Evolutionary conservation across 2,113 vertebrate genomes (phyloP).

Genomic region (Dascyllus trimaculatus): DNA sequence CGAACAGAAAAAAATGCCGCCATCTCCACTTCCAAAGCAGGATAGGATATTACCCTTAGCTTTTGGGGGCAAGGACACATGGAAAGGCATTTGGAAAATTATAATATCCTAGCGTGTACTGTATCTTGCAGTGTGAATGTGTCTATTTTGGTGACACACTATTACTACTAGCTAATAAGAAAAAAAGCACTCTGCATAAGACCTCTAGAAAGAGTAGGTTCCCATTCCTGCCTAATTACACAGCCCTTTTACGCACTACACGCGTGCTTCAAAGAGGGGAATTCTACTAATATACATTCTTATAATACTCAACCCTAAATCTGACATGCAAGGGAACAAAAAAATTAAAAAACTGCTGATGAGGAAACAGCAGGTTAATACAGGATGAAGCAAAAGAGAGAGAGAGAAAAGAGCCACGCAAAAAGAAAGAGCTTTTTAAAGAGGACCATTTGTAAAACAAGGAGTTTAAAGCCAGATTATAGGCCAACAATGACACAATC

Average conservation of each 20-base stretch:
- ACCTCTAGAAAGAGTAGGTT: background rate
- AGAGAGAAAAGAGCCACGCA: conserved; percentile 34
- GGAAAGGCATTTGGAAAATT: conserved; percentile 68
- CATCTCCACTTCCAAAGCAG: conserved; percentile 68
- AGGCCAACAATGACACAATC: conserved; percentile 84
- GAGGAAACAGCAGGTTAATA: conserved; percentile 75
- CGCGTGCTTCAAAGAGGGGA: background rate
- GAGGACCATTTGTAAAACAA: conserved; percentile 84
- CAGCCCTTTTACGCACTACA: background rate
- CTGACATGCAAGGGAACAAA: conserved; percentile 33
- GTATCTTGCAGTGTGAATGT: conserved; percentile 23
- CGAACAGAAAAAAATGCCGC: conserved; percentile 65
- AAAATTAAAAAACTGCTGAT: conserved; percentile 55
- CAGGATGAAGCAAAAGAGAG: conserved; percentile 66
- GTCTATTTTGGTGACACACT: conserved; percentile 36
- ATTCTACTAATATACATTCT: conserved; percentile 13
- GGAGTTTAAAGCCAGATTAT: conserved; percentile 86
- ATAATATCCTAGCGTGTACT: conserved; percentile 44
- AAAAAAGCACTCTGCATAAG: background rate
- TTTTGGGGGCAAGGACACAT: conserved; percentile 75
- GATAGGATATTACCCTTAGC: conserved; percentile 73
- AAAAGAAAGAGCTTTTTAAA: conserved; percentile 79
- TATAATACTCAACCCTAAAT: conserved; percentile 13
- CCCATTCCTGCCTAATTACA: conserved; percentile 4
- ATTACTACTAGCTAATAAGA: conserved; percentile 16